Conservation (phyloP, 2,888 invertebrate genomes). For the Hypena proboscidalis region DNA sequence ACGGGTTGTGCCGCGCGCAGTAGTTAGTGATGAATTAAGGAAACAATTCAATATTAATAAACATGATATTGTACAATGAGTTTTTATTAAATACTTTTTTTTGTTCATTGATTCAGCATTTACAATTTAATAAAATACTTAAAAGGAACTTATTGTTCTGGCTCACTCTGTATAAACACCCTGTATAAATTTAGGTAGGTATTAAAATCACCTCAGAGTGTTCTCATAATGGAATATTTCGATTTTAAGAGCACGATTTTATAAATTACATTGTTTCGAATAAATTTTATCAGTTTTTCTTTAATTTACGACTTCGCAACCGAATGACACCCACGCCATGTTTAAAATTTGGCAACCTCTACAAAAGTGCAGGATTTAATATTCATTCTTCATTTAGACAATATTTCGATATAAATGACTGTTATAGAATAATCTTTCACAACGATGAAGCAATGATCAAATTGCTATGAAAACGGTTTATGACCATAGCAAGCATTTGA, state of each 20-base stretch:
- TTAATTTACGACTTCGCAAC: constrained; percentile 37
- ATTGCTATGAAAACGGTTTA: not conserved
- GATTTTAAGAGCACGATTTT: not conserved
- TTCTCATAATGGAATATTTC: not conserved
- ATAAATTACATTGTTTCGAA: constrained; percentile 15
- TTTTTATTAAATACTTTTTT: too few species aligned
- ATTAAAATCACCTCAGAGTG: too few species aligned
- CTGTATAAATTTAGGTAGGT: too few species aligned
- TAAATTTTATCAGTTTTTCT: constrained; percentile 28
- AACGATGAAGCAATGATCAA: constrained; percentile 12
- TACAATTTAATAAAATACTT: too few species aligned
- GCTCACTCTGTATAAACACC: too few species aligned
- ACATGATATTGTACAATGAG: too few species aligned
- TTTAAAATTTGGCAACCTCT: constrained; percentile 32
- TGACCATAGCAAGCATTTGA: not conserved
- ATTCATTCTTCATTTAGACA: constrained; percentile 14
- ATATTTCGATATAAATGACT: constrained; percentile 15
- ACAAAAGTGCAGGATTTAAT: constrained; percentile 23
- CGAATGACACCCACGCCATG: constrained; percentile 34
- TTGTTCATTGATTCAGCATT: too few species aligned
- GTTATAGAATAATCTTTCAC: constrained; percentile 11
- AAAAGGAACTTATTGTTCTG: too few species aligned
- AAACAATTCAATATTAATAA: too few species aligned
- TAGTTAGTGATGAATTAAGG: too few species aligned
- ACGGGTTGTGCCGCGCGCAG: too few species aligned